Evolutionary conservation across 2,797 vertebrate species (phyloP), one percentile per base, ranked within the genome.

Genomic region (Myotis vivesi): DNA sequence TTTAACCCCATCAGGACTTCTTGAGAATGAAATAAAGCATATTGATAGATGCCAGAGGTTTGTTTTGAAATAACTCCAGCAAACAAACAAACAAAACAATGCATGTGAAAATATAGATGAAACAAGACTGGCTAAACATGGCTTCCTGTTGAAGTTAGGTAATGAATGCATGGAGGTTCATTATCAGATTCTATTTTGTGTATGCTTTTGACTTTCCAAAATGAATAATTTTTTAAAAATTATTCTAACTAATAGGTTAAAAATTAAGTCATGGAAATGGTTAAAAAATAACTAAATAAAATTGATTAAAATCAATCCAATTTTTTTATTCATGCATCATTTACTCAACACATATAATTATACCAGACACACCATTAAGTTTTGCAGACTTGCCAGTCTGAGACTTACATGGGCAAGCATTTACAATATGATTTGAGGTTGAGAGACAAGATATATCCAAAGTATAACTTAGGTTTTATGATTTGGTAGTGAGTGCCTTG

Each of bases 191-290:
- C 73, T 73, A 41, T 46, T 84, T 83, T 51, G 59, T n/a, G 15
- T 76, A 30, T 72, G 38, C 36, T 92, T 96, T 95, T 83, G 72
- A 25, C 49, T 73, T 92, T 59, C 75, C 38, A 80, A 94, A 91
- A 46, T 59, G 86, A 94, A 69, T 46, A n/a, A 13, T 72, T 71
- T 77, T 86, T 69, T 16, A 0, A 46, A 57, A 76, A 57, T 90
- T 76, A 62, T 69, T 28, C 8, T 80, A 33, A 66, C 20, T 69
- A 75, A 5, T 66, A 91, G 5, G 4, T 76, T 96, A 91, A 95
- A 87, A 91, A 55, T 87, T 72, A 86, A 96, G 20, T 57, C 53
- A 89, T 91, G 15, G 28, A 84, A 73, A 66, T 76, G 22, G 28
- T 62, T 75, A 69, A 68, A 83, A 87, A 72, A 76, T 68, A 80